Evolutionary conservation across 1,140 invertebrate species (phyloP), one percentile per base, ranked within the genome.

Genomic region (Drosophila murphyi): DNA sequence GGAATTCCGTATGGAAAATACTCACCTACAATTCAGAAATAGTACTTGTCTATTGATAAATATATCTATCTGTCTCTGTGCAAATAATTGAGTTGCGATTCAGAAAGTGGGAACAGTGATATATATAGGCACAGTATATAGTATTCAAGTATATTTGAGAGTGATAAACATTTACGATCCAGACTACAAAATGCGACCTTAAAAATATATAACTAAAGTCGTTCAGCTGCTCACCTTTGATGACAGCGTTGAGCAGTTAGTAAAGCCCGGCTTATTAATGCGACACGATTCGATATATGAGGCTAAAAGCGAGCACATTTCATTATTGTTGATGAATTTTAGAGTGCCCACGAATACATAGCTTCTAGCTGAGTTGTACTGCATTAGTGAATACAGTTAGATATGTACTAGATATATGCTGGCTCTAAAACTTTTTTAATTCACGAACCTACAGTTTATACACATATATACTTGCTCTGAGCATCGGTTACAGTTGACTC

Each of bases 201-300:
- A 51, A 7, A 20, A 5, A 31, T 37, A 10, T 20, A 5, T 45
- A 43, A 43, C 12, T 56, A 5, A 54, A 59, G 12, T 43, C 37
- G 12, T n/a, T 43, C 47, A 31, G 51, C 41, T 35, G 55, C 75
- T 69, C 43, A 87, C 80, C 82, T 91, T 93, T 93, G 43, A 95
- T 92, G 43, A 95, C 92, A 76, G 93, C 92, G 72, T 94, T 92
- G 94, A 95, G 86, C 95, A 95, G 65, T 95, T 94, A 10, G 93
- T 93, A 67, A 95, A 95, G 60, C 94, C 92, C 28, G 93, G 94
- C 87, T 94, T 93, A 76, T 93, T 94, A 92, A 94, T 94, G 51
- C 93, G 92, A 80, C 95, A 95, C 61, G 95, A 95, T 82, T 94
- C 94, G 31, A 95, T 93, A 78, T 94, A 95, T 81, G 92, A 88